A percentile compares a stretch with the other conserved stretches of the same genome.
These are phyloP conservation scores for Nerophis ophidion DNA, from an alignment of 2,113 vertebrate genomes.

Conservation along the genomic window DNA sequence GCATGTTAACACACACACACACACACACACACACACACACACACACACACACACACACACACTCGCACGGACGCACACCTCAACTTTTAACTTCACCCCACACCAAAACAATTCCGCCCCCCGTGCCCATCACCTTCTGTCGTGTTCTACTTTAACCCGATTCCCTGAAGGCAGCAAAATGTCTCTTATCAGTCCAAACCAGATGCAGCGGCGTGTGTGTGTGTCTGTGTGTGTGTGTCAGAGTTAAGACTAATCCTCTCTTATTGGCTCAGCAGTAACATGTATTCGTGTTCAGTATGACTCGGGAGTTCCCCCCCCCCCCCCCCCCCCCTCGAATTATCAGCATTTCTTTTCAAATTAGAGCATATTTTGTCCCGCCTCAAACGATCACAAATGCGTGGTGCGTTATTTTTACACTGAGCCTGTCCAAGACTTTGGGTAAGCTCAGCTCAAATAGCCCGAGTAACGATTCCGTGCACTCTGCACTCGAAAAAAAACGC, in stretches of 20 bases:
- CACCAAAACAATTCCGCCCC: background rate
- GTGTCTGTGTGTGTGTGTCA: slow-evolving; percentile 20
- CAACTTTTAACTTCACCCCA: slow-evolving; percentile 25
- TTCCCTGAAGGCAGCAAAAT: slow-evolving; percentile 51
- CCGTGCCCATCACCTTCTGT: slow-evolving; percentile 23
- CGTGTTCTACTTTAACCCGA: slow-evolving; percentile 47
- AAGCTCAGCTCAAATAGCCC: slow-evolving; percentile 31
- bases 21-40: background rate
- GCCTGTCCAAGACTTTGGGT: slow-evolving; percentile 45
- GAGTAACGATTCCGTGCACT: background rate
- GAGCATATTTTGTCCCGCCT: slow-evolving; percentile 11
- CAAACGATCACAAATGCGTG: slow-evolving; percentile 16
- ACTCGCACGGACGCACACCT: slow-evolving; percentile 19
- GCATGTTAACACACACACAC: no score
- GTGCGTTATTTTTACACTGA: slow-evolving; percentile 24
- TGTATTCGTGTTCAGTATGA: slow-evolving; percentile 44
- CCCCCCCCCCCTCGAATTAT: slow-evolving; percentile 25
- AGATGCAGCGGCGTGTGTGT: slow-evolving; percentile 44
- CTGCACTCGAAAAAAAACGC: background rate
- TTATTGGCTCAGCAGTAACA: slow-evolving; percentile 49
- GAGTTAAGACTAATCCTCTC: slow-evolving; percentile 53
- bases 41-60: slow-evolving; percentile 17
- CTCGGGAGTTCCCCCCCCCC: slow-evolving; percentile 29
- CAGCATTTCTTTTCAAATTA: slow-evolving; percentile 35
- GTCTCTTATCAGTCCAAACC: slow-evolving; percentile 64